Conservation (phyloP, 2,797 vertebrate species). For the Champsocephalus esox region DNA sequence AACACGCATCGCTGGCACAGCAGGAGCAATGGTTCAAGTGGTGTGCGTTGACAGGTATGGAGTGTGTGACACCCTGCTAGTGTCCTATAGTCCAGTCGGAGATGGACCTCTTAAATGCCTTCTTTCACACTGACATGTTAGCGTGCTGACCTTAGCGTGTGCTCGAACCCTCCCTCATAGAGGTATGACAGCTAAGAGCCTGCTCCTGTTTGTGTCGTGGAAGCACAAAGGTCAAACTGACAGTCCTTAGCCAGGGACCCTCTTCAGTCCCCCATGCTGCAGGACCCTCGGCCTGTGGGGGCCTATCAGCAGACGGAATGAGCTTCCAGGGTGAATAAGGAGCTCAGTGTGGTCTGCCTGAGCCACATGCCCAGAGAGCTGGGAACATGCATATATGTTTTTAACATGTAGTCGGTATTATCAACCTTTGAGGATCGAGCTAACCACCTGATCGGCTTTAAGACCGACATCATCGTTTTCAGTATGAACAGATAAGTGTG, state of each 20-base stretch:
- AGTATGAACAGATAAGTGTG: too few species aligned
- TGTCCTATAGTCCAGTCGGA: background rate
- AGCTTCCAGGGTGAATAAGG: slow-evolving; percentile 66
- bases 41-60: too few species aligned
- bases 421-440: background rate
- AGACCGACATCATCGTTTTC: too few species aligned
- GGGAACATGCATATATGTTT: background rate
- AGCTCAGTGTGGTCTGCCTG: slow-evolving; percentile 59
- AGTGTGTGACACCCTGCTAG: background rate
- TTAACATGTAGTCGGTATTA: background rate
- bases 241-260: background rate
- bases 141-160: background rate
- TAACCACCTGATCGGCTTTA: background rate
- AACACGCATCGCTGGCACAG: too few species aligned
- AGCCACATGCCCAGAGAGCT: background rate
- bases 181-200: background rate
- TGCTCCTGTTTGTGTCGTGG: background rate
- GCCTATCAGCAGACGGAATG: slow-evolving; percentile 81
- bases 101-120: background rate
- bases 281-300: slow-evolving; percentile 25
- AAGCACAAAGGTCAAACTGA: background rate
- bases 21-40: too few species aligned
- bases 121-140: background rate
- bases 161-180: background rate
- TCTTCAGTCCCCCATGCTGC: slow-evolving; percentile 18